Base-by-base conservation (phyloP, 2,113 vertebrate species). In the Laticauda colubrina region DNA sequence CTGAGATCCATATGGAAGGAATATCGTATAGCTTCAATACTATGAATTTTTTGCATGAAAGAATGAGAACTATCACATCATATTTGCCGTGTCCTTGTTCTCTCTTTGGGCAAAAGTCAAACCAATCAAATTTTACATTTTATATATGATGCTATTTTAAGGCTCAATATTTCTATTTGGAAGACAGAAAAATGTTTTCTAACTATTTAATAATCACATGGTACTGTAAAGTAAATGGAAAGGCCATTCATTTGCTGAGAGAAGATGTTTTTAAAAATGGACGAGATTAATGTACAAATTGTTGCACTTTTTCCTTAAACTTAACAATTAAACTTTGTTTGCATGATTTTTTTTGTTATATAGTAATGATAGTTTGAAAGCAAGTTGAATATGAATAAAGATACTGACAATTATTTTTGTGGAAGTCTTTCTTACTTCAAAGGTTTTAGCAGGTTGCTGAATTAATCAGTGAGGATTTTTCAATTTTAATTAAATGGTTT, bases 301-400 rank as follows among this genome's bases (percentile, higher is more conserved):
- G 69, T 93, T 90, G 96, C 96, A 56, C 56, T 53, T 94, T 91
- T 94, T 89, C 57, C 94, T 94, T 87, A 48, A 56, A 87, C 29
- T 0, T 95, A 53, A 0, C 81, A 94, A 95, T 96, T 96, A 48
- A 20, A 90, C 97, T 96, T 94, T 59, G 94, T 97, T 97, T 97
- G 98, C 98, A 98, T 98, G 98, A 94, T 55, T 92, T 85, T 97
- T 97, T 97, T 96, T 97, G 97, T 97, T 98, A 95, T 96, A 92
- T 97, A 95, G 96, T 95, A 95, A 95, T 81, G 97, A 97, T 98
- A 97, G 97, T 96, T 97, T 94, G 96, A 92, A 96, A 97, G 95
- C 96, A 93, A 96, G 95, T 91, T 81, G 96, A 96, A 97, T 97
- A 95, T 34, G 88, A 98, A 98, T 98, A 98, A 98, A 98, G 93